Evolutionary conservation across 2,888 invertebrate species (phyloP), one percentile per base, ranked within the genome.

Genomic region (Pyrgus malvae): DNA sequence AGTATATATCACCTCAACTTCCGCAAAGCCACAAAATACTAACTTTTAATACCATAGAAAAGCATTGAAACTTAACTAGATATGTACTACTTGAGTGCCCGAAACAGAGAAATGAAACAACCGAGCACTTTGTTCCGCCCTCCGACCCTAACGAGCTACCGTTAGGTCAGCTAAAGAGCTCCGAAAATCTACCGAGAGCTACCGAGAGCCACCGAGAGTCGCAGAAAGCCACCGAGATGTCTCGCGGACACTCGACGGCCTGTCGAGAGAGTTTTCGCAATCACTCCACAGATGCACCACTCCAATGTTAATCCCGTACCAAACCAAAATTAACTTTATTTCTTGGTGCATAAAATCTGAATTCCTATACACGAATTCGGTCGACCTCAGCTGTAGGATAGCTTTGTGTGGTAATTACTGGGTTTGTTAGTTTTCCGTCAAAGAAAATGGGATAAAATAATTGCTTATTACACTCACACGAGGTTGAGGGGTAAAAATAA

Each of bases 391-490:
- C 50, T 51, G 9, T 19, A 42, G 27, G 33, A 51, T 23, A 27
- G 14, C 42, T 42, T 44, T 50, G 42, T 44, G 16, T 42, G 33
- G 14, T 35, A 44, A 51, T 37, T 44, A 51, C 51, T 19, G 37
- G 35, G 41, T 41, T 50, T 33, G 51, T 51, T 51, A 51, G 51
- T 44, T 51, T 51, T 44, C 19, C 44, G 27, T 51, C 35, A 51
- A 50, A 51, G 35, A 51, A 51, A 51, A 51, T 44, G 25, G 27
- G 35, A 44, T 51, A 19, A 51, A 37, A 44, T 51, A 51, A 44
- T 37, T 51, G 44, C 27, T 51, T 51, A 51, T 41, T 33, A 50
- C 41, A 3, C 35, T 27, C 19, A 44, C 35, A 37, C 25, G 27
- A 35, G 35, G 35, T 12, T 17, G 42, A 11, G 14, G 27, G 17